Evolutionary conservation across 2,888 invertebrate genomes (phyloP), one percentile per base, ranked within the genome.

Genomic region (Tenthredo distinguenda): DNA sequence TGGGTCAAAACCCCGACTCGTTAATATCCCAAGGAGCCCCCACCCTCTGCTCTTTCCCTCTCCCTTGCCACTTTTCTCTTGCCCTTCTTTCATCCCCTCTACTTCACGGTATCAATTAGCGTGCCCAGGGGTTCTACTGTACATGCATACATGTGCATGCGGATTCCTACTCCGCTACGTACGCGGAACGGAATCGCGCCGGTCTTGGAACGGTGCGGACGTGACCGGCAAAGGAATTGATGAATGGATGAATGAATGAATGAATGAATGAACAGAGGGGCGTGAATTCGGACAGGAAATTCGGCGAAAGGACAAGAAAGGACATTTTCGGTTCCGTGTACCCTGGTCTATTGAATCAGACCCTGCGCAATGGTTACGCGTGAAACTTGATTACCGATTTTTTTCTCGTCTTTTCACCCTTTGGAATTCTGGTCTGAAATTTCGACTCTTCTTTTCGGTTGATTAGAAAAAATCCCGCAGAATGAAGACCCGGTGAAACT

Each of bases 1-100:
- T 81, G 87, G 90, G 87, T 88, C 88, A 88, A 87, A 81, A 62
- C 81, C 81, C 87, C 87, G 84, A 55, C 85, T 87, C 87, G 87
- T 87, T 88, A 88, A 88, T 88, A 86, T 87, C 86, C 86, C 47
- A 62, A 77, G 79, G 84, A 84, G 31, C 9, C 26, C 34, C 12
- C 26, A n/a, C n/a, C 37, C n/a, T 26, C 50, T 18, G 50, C 26
- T 31, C 76, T 65, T 18, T 15, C 15, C n/a, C 21, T n/a, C 21
- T 21, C 26, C 37, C 72, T 12, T 26, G 26, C 26, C 26, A 26
- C 26, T 26, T 26, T 26, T 26, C 26, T 26, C 26, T 26, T 26
- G 21, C 5, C 9, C 71, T 18, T n/a, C 2, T 18, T 55, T n/a
- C n/a, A 55, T n/a, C 55, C 55, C 55, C n/a, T n/a, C 55, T n/a